Evolutionary conservation across 1,140 invertebrate species (phyloP), one percentile per base, ranked within the genome.

Genomic region (Idris sp.): DNA sequence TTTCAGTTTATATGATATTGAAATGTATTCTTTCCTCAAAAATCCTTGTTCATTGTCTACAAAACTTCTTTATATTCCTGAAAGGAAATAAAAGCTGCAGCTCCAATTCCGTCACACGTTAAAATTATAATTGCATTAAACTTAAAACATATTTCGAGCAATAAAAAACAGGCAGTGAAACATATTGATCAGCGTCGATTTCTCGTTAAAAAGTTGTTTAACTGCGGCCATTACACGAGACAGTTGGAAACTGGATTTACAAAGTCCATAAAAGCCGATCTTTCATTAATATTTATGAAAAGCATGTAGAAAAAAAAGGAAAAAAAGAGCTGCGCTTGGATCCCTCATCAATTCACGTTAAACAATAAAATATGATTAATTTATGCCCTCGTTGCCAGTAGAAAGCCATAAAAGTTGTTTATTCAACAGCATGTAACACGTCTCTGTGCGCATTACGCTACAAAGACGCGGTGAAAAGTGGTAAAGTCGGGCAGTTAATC

Each of bases 371-470:
- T 49, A 61, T 48, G 1, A 61, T 48, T 1, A 58, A 61, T 48
- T 33, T 33, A 2, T 22, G 1, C 10, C 30, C 10, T 41, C 16
- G 26, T 18, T 10, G 19, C 11, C 35, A 14, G 18, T 33, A 41
- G 9, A 14, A 33, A 53, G 46, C 30, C 46, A 28, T 64, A 64
- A 64, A 62, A 64, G 59, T 64, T 33, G 36, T 64, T 64, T 51
- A 43, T 53, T 46, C 59, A 30, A 44, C 59, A 43, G 35, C 43
- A 13, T n/a, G 16, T 33, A 64, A 41, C 25, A 44, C 44, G 25
- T 40, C 19, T 35, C 22, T 22, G 9, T 41, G 8, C n/a, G n/a
- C 11, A 59, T 44, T 30, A 14, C 9, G 11, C 31, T 33, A 4
- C 18, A 19, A 26, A 25, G 22, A 11, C 40, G 8, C 11, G 51